Base-by-base conservation (phyloP, 2,888 invertebrate genomes). In the Cephalotes varians region DNA sequence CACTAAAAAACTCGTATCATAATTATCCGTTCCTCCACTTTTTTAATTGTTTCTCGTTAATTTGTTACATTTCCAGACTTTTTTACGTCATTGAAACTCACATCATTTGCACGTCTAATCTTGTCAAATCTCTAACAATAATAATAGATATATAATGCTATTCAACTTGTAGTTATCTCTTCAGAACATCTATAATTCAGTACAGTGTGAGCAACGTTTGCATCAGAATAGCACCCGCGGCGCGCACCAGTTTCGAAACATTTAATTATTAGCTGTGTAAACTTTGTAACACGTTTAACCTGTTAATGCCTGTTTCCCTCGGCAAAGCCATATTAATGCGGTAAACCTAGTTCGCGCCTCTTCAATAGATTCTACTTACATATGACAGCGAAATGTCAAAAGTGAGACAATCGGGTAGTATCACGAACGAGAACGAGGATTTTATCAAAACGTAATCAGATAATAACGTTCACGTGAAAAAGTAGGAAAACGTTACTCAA, bases 201-300 rank as follows among this genome's bases (percentile, higher is more conserved):
- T 15, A 34, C 34, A 37, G 12, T n/a, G 31, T n/a, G 15, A 44
- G 21, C 31, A 31, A 69, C 37, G 2, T 62, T 62, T 58, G 31
- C 44, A 44, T 60, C 47, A 40, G 18, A 47, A 74, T 58, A 44
- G n/a, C 31, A 31, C 44, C 9, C 18, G 49, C 37, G 49, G 25
- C n/a, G 74, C 49, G 62, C 49, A 12, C 49, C 28, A 74, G 62
- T 74, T 74, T 51, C 47, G 44, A 79, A 79, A 79, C 44, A 69
- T 44, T 54, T 69, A 79, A 79, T 69, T 77, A 77, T 69, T 56
- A 79, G 49, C 40, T 77, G 37, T 60, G 18, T 73, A 34, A 73
- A 74, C 65, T 74, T 64, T 34, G 37, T 49, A 37, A 58, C 69
- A 7, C 21, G 74, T 74, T 51, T 51, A 51, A 21, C 21, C n/a